phyloP scores from a whole-genome alignment of 2,797 vertebrate genomes.

The Falco columbarius region DNA sequence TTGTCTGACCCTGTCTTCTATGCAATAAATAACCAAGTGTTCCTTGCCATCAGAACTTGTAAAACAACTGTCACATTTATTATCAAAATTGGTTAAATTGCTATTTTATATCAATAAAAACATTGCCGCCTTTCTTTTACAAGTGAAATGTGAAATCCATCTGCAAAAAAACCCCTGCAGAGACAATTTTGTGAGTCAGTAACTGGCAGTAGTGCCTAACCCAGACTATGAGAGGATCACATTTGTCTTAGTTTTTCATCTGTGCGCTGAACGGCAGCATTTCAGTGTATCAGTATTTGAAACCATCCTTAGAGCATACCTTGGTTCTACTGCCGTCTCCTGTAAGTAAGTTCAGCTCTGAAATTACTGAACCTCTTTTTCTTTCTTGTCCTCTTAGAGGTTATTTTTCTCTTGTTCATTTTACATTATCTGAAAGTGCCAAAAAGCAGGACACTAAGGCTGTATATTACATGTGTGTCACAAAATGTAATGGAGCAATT shows the following conservation, averaged over 20 bases:
- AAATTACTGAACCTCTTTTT: background rate
- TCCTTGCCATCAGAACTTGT: too few species aligned
- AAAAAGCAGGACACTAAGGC: background rate
- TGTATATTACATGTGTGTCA: background rate
- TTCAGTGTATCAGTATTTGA: background rate
- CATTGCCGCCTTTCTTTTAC: too few species aligned
- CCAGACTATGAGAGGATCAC: background rate
- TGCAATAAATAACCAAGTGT: too few species aligned
- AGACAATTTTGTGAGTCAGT: background rate
- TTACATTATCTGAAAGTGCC: background rate
- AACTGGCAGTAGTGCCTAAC: background rate
- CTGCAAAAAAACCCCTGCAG: background rate
- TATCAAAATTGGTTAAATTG: too few species aligned
- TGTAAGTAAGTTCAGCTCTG: background rate
- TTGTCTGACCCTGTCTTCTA: too few species aligned
- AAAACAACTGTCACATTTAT: too few species aligned
- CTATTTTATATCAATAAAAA: too few species aligned
- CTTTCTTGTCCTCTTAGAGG: background rate
- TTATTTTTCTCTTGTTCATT: background rate
- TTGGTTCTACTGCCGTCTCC: background rate
- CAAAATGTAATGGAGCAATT: background rate
- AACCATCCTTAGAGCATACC: accelerated
- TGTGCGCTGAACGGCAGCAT: background rate
- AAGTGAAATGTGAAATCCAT: too few species aligned
- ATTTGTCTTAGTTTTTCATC: background rate